These are phyloP conservation scores for Cassiopea xamachana DNA, from an alignment of 30 jellyfish, hydroid and myxozoan genomes.

Conservation along the genomic window DNA sequence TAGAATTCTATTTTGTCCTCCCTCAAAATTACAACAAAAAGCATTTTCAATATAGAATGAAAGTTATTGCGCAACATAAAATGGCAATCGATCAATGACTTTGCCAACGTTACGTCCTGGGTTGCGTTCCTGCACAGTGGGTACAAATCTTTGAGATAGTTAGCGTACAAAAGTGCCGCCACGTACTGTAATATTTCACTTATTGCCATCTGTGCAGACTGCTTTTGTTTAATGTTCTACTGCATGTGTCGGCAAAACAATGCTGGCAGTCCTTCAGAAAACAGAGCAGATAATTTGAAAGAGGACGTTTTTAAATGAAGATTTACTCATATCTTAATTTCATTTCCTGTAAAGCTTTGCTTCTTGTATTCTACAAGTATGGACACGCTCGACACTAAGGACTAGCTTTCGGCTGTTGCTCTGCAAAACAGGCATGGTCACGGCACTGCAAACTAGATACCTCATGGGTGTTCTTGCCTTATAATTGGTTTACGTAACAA, in stretches of 20 bases:
- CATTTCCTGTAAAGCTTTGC: slow-evolving; percentile 2
- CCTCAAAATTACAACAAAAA: background rate
- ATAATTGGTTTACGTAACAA: too few species aligned
- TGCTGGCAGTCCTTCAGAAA: background rate
- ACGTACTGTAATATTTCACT: background rate
- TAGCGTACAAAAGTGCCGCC: too few species aligned
- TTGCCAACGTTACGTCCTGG: background rate
- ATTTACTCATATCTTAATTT: background rate
- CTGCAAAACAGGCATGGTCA: background rate
- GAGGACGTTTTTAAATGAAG: background rate
- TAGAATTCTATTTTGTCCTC: too few species aligned
- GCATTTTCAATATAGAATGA: background rate
- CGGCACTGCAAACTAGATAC: too few species aligned
- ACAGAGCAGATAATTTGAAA: background rate
- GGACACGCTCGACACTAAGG: background rate
- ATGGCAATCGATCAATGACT: background rate
- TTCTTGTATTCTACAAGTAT: background rate
- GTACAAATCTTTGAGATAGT: background rate
- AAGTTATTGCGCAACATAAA: background rate
- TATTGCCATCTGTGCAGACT: background rate
- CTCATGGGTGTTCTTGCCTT: too few species aligned
- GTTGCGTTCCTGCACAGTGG: background rate
- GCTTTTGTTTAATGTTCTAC: background rate
- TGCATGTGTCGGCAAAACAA: background rate
- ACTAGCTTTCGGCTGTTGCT: background rate